A percentile compares a stretch with the other conserved stretches of the same genome.
Conservation (phyloP, 2,797 vertebrate species). For the Cyclura pinguis region DNA sequence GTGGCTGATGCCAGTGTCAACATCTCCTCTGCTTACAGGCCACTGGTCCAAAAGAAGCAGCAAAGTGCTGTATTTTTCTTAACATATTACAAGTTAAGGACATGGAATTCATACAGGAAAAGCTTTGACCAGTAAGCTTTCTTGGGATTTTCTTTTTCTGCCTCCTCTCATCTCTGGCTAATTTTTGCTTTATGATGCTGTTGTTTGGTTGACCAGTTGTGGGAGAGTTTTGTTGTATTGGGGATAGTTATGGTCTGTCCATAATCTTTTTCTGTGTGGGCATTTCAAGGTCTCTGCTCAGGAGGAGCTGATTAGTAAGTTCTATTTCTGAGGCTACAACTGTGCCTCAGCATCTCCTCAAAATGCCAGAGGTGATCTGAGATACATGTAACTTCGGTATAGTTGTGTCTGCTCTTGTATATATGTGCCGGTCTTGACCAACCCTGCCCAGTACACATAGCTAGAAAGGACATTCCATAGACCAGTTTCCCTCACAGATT, state of each 20-base stretch:
- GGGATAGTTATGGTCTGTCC: constrained; percentile 49
- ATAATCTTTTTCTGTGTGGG: constrained; percentile 41
- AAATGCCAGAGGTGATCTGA: not conserved
- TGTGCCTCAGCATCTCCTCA: not conserved
- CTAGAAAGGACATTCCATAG: no score
- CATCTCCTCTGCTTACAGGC: constrained; percentile 65
- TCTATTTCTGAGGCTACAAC: not conserved
- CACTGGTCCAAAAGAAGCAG: constrained; percentile 54
- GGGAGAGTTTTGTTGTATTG: constrained; percentile 67
- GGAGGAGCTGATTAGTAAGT: not conserved
- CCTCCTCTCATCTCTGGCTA: constrained; percentile 63
- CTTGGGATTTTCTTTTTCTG: constrained; percentile 52
- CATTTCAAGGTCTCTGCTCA: constrained; percentile 63
- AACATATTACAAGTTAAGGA: constrained; percentile 56
- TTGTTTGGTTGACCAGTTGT: constrained; percentile 70
- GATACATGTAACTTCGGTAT: not conserved
- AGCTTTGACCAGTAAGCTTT: constrained; percentile 61
- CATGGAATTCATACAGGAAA: constrained; percentile 70
- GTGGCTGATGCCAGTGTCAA: constrained; percentile 51
- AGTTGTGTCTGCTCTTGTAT: not conserved
- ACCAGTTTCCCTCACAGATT: no score
- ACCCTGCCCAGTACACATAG: no score
- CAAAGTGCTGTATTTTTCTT: constrained; percentile 4
- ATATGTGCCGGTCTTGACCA: not conserved
- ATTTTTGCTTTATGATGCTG: constrained; percentile 68